A percentile compares a stretch with the other conserved stretches of the same genome.
Evolutionary conservation across 1,140 invertebrate genomes (phyloP).

Genomic region (Linepithema humile): DNA sequence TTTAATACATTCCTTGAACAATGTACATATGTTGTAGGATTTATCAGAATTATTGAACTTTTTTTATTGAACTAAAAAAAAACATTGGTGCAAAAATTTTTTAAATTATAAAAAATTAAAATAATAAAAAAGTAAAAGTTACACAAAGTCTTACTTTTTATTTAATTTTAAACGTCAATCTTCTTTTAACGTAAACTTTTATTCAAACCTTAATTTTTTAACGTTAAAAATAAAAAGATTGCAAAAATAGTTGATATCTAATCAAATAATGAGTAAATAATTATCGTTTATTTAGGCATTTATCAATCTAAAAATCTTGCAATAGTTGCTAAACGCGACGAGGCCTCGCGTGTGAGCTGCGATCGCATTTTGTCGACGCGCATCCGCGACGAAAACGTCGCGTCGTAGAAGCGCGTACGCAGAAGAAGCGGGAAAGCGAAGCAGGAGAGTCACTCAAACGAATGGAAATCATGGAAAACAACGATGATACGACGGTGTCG

Average conservation of each 20-base stretch:
- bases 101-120: too few relatives aligned
- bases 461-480: slow-evolving; percentile 76
- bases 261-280: not conserved
- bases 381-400: not conserved
- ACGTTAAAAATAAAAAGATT: too few relatives aligned
- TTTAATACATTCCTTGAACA: too few relatives aligned
- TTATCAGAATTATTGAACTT: too few relatives aligned
- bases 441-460: slow-evolving; percentile 14
- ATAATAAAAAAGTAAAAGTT: too few relatives aligned
- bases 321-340: slow-evolving; percentile 9
- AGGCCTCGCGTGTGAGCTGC: not conserved
- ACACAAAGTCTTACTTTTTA: too few relatives aligned
- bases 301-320: not conserved
- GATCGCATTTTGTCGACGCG: slow-evolving; percentile 6
- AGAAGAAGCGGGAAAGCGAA: slow-evolving; percentile 21
- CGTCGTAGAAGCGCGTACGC: not conserved
- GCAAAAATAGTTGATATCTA: not conserved
- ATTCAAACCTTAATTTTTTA: too few relatives aligned
- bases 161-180: too few relatives aligned
- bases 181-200: too few relatives aligned
- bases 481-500: slow-evolving; percentile 76
- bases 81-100: too few relatives aligned
- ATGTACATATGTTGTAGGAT: too few relatives aligned
- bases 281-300: not conserved
- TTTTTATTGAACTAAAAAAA: too few relatives aligned